Conservation (phyloP, 2,797 vertebrate species). For the Rallus crepitans region DNA sequence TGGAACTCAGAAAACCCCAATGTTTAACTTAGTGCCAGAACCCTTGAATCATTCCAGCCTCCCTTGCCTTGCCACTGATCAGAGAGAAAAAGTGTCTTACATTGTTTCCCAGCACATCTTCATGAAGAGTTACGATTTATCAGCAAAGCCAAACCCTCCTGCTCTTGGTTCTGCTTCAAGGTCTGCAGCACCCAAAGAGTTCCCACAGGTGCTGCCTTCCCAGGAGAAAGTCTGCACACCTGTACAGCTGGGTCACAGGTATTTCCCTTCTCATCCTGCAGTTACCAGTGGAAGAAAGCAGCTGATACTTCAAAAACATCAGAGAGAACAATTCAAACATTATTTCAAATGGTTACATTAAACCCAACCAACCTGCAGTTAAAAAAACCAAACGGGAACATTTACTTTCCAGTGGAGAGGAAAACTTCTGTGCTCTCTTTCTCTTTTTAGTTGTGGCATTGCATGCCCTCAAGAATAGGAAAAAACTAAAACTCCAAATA, state of each 20-base stretch:
- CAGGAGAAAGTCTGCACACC: neutral
- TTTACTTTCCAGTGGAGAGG: neutral
- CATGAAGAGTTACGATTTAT: neutral
- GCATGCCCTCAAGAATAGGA: neutral
- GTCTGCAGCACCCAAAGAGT: neutral
- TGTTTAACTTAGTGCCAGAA: neutral
- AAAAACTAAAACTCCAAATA: neutral
- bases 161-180: neutral
- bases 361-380: neutral
- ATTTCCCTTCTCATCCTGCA: neutral
- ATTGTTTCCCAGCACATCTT: neutral
- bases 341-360: neutral
- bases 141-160: neutral
- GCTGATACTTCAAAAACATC: neutral
- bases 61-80: neutral
- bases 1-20: neutral
- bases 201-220: neutral
- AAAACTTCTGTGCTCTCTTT: neutral
- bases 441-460: neutral
- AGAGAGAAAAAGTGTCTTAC: neutral
- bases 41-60: neutral
- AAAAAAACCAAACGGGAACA: neutral
- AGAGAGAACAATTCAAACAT: neutral
- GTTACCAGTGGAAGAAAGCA: neutral
- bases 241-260: neutral